These are phyloP conservation scores for Hyles lineata DNA, from an alignment of 2,888 invertebrate species.

Conservation along the genomic window DNA sequence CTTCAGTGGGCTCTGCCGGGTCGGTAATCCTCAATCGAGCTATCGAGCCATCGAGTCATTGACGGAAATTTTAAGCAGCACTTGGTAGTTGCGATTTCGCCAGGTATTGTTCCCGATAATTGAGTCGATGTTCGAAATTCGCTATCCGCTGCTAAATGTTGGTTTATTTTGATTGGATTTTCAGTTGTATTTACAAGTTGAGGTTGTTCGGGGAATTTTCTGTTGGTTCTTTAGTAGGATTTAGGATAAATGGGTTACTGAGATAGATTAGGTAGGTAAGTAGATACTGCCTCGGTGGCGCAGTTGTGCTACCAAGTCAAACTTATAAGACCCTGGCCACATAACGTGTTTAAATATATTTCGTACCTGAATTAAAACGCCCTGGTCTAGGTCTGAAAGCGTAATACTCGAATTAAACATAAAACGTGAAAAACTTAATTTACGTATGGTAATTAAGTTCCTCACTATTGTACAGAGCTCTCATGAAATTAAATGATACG, in stretches of 20 bases:
- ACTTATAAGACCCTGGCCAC: too few species aligned
- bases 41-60: constrained; percentile 28
- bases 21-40: constrained; percentile 49
- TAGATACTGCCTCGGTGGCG: too few species aligned
- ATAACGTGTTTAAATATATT: not conserved
- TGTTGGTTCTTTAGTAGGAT: too few species aligned
- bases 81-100: constrained; percentile 16
- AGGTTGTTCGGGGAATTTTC: not conserved
- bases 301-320: too few species aligned
- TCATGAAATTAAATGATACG: constrained; percentile 13
- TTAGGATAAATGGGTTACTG: too few species aligned
- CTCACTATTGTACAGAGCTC: constrained; percentile 1
- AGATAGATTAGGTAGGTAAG: too few species aligned
- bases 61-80: constrained; percentile 45
- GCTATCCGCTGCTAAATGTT: not conserved
- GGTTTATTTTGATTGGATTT: not conserved
- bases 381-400: constrained; percentile 6
- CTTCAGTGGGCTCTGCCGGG: constrained; percentile 41
- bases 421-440: constrained; percentile 23
- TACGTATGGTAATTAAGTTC: constrained; percentile 13
- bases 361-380: constrained; percentile 4
- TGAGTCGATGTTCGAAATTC: constrained; percentile 11
- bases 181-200: not conserved
- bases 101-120: constrained; percentile 20
- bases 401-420: constrained; percentile 21